Evolutionary conservation across 2,797 vertebrate genomes (phyloP).

Genomic region (Pantherophis vulpinus): DNA sequence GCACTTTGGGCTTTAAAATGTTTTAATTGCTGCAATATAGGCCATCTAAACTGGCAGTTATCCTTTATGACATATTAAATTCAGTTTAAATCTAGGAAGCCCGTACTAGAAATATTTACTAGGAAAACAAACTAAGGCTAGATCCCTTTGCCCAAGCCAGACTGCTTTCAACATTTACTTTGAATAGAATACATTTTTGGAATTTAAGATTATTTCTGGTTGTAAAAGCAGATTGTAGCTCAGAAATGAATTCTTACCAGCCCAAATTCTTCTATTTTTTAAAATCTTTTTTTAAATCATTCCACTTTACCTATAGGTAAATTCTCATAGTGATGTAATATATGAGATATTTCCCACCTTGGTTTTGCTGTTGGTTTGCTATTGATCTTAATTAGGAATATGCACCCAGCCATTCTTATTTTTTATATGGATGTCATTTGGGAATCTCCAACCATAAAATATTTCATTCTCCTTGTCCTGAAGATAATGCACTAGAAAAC

Average conservation of each 20-base stretch:
- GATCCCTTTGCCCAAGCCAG: background rate
- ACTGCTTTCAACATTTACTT: background rate
- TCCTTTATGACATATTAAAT: background rate
- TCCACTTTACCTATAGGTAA: background rate
- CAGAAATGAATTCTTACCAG: background rate
- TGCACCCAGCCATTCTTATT: background rate
- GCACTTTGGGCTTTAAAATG: background rate
- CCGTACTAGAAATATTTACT: background rate
- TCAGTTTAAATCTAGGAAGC: background rate
- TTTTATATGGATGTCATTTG: background rate
- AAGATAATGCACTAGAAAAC: slow-evolving; percentile 38
- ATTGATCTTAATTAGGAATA: slow-evolving; percentile 13
- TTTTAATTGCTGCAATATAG: background rate
- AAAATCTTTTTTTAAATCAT: background rate
- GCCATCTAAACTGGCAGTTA: background rate
- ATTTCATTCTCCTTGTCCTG: slow-evolving; percentile 1
- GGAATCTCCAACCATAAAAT: slow-evolving; percentile 33
- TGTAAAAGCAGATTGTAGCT: background rate
- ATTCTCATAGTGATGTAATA: slow-evolving; percentile 20
- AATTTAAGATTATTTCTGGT: background rate
- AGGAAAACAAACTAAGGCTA: background rate
- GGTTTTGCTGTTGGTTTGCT: background rate
- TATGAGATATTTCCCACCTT: background rate
- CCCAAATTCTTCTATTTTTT: background rate
- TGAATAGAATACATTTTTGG: background rate